Conservation (phyloP, 1,140 invertebrate species). For the Globodera rostochiensis region DNA sequence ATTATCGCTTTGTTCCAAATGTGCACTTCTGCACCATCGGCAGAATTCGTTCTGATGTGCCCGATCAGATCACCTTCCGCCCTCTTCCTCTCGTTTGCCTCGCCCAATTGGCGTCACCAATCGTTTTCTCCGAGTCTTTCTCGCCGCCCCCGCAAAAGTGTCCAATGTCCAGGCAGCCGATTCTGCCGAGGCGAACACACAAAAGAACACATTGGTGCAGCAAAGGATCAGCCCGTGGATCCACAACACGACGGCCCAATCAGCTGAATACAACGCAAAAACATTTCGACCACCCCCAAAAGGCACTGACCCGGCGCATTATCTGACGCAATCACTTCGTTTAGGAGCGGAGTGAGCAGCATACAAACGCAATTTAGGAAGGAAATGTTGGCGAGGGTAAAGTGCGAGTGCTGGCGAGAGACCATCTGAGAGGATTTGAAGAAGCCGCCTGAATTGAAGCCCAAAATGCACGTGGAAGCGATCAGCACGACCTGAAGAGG, state of each 20-base stretch:
- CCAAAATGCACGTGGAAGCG: slow-evolving; percentile 52
- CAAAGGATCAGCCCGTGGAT: slow-evolving; percentile 58
- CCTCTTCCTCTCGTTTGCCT: not conserved
- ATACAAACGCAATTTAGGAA: slow-evolving; percentile 63
- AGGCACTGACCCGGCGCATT: slow-evolving; percentile 46
- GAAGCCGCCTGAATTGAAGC: slow-evolving; percentile 56
- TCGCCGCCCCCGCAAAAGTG: slow-evolving; percentile 24
- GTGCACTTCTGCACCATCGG: not conserved
- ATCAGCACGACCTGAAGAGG: slow-evolving; percentile 45
- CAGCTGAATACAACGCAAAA: slow-evolving; percentile 33
- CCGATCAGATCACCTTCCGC: not conserved
- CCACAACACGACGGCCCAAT: slow-evolving; percentile 57
- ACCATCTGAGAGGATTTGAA: slow-evolving; percentile 57
- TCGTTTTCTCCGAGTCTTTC: slow-evolving; percentile 8
- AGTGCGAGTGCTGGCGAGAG: slow-evolving; percentile 62
- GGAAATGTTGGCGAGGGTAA: slow-evolving; percentile 63
- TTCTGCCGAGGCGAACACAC: slow-evolving; percentile 48
- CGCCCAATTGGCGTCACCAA: not conserved
- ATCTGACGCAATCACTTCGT: slow-evolving; percentile 59
- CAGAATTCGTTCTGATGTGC: not conserved
- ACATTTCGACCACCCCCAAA: not conserved
- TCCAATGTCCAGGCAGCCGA: slow-evolving; percentile 59
- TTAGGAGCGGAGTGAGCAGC: slow-evolving; percentile 57
- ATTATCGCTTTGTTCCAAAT: too few relatives aligned
- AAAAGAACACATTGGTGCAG: slow-evolving; percentile 58